Evolutionary conservation across 92 coral and sea anemone genomes (phyloP).

Genomic region (Epizoanthus illoricatus): DNA sequence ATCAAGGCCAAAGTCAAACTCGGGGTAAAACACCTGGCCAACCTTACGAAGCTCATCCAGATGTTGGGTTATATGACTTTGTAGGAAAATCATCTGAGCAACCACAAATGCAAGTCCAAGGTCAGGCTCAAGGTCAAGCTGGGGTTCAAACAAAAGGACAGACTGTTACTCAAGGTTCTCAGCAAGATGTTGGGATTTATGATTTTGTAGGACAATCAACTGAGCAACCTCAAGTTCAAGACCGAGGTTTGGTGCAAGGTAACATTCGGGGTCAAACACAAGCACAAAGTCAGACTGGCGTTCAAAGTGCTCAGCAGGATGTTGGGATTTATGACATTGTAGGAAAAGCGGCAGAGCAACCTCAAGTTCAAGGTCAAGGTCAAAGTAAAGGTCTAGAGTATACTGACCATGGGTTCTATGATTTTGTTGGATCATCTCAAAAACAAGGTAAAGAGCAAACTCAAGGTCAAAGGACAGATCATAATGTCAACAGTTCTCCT

Average conservation of each 20-base stretch:
- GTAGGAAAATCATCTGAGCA: not conserved
- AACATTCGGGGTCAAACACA: not conserved
- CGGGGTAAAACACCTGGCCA: not conserved
- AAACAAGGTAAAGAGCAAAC: not conserved
- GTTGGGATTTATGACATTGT: conserved; percentile 19
- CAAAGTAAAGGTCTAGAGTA: not conserved
- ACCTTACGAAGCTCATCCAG: not conserved
- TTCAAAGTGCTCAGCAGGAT: not conserved
- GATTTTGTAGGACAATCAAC: conserved; percentile 20
- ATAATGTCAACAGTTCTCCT: not conserved
- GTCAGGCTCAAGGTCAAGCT: not conserved
- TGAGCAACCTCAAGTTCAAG: not conserved
- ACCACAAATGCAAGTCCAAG: not conserved
- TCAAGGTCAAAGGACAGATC: conserved; percentile 8
- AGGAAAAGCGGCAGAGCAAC: not conserved
- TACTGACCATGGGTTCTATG: conserved; percentile 32
- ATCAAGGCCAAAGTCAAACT: not conserved
- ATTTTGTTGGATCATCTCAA: conserved; percentile 35
- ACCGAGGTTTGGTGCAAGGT: not conserved
- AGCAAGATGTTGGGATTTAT: conserved; percentile 2
- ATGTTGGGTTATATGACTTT: not conserved
- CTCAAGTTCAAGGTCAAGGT: not conserved
- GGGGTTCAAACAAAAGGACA: not conserved
- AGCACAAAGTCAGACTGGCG: not conserved
- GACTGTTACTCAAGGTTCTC: not conserved